Evolutionary conservation across 2,113 vertebrate species (phyloP).

Genomic region (Cathartes aura): DNA sequence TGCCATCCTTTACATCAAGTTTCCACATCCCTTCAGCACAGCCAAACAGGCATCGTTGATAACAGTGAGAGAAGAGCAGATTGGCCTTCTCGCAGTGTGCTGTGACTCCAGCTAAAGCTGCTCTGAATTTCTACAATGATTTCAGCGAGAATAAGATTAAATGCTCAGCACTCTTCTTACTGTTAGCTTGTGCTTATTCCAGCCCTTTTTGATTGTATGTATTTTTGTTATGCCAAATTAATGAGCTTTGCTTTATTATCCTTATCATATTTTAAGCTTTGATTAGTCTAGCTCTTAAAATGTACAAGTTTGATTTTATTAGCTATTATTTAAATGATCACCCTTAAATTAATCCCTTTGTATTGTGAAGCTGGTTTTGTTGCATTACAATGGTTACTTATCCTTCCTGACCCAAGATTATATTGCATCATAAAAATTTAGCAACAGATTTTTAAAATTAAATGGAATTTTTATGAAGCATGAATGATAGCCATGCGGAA

Average conservation of each 20-base stretch:
- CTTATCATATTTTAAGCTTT: background rate
- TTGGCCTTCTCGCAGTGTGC: background rate
- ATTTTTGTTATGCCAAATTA: background rate
- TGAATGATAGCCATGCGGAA: background rate
- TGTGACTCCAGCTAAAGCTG: background rate
- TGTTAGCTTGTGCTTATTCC: background rate
- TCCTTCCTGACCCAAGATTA: background rate
- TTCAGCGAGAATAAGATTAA: background rate
- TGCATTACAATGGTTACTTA: background rate
- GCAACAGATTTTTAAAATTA: slow-evolving; percentile 7
- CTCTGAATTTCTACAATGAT: background rate
- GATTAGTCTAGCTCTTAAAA: slow-evolving; percentile 15
- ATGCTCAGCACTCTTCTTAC: background rate
- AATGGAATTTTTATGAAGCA: background rate
- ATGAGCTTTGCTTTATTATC: slow-evolving; percentile 14
- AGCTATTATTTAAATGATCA: slow-evolving; percentile 14
- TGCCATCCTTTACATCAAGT: background rate
- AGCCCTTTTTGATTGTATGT: background rate
- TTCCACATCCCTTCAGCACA: background rate
- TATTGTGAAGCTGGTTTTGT: background rate
- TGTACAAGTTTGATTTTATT: background rate
- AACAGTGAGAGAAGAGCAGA: background rate
- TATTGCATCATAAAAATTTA: background rate
- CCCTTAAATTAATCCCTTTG: background rate
- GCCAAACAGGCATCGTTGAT: background rate